Base-by-base conservation (phyloP, 2,797 vertebrate species). In the Acrossocheilus fasciatus region DNA sequence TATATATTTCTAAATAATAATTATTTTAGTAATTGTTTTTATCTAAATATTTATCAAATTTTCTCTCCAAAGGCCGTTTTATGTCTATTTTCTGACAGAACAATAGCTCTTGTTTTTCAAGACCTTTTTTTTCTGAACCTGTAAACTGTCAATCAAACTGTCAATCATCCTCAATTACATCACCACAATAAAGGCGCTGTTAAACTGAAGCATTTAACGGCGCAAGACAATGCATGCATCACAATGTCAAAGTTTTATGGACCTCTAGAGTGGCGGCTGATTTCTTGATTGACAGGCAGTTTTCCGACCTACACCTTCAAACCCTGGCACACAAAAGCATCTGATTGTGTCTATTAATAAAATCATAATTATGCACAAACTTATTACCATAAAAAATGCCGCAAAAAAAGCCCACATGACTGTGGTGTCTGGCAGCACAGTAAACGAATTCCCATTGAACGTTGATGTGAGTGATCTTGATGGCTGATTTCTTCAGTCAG, bases 301-400 rank as follows among this genome's bases (percentile, higher is more conserved):
- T 80, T 83, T 47, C 9, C 45, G 45, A 75, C 34, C 81, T 45
- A 70, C 66, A 47, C 47, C 36, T 84, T 80, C 11, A 69, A 41
- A 36, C 39, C 36, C 36, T 57, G 18, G 57, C 54, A 84, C 30
- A 39, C 83, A 17, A 45, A 79, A 85, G 81, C 70, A 57, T 69
- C 39, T 81, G 68, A 57, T 36, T 77, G 62, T 78, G 47, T 81
- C 84, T 86, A 87, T 73, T 80, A 88, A 84, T 83, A 80, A 39
- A 87, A 52, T 82, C 77, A 84, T 89, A 90, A 89, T 90, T 89
- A 89, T 85, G 82, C 64, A 84, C 68, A 86, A 85, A 79, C 43
- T 78, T 81, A 88, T 90, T 91, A 85, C 52, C 87, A 90, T 89
- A 86, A 79, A 83, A 78, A 57, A 79, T 85, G 43, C 30, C 26